Conservation (phyloP, 2,113 vertebrate genomes). For the Crotalus tigris region DNA sequence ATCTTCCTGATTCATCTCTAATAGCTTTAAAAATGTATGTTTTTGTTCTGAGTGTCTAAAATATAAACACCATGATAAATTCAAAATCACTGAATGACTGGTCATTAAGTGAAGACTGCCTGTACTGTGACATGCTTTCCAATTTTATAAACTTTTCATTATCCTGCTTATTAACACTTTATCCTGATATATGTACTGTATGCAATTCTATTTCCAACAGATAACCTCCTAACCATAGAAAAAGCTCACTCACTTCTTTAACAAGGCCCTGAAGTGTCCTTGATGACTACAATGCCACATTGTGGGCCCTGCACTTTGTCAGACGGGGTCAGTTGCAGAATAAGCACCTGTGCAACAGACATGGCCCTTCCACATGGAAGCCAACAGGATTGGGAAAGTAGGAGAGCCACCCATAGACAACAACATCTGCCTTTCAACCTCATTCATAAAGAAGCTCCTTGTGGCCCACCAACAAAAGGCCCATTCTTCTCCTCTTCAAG, state of each 20-base stretch:
- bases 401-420: neutral
- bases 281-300: neutral
- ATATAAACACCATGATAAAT: neutral
- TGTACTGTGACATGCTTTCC: neutral
- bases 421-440: neutral
- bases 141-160: neutral
- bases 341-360: neutral
- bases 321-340: neutral
- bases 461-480: slow-evolving; percentile 4
- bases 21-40: neutral
- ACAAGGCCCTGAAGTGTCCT: neutral
- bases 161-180: neutral
- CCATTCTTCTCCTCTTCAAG: neutral
- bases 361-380: no score
- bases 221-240: neutral
- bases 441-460: slow-evolving; percentile 5
- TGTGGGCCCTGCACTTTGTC: neutral
- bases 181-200: neutral
- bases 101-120: neutral
- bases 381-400: neutral
- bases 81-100: neutral
- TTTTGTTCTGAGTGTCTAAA: neutral
- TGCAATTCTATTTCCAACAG: neutral
- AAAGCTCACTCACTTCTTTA: neutral
- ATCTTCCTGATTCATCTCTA: neutral